phyloP scores from a whole-genome alignment of 2,797 vertebrate species.

The Propithecus perrieri region DNA sequence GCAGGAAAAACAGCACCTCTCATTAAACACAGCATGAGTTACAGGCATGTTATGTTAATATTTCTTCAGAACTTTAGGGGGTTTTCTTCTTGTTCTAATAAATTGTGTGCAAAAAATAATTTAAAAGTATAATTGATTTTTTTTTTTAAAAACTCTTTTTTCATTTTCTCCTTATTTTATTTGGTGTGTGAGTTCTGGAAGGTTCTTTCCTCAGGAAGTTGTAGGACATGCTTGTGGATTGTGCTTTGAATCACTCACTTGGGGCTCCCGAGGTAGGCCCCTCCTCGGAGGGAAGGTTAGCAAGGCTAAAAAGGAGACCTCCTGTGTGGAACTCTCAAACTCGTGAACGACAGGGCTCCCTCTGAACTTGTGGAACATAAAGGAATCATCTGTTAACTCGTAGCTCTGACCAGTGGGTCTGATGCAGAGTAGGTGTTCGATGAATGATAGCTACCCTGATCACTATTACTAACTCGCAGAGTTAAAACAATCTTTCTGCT shows the following conservation, averaged over 20 bases:
- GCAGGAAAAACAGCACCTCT: constrained; percentile 93
- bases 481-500: background rate
- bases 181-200: constrained; percentile 55
- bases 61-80: constrained; percentile 90
- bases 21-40: constrained; percentile 95
- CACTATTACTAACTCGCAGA: background rate
- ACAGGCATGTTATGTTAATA: constrained; percentile 92
- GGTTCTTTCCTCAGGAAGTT: constrained; percentile 72
- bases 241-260: constrained; percentile 53
- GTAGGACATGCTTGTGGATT: constrained; percentile 71
- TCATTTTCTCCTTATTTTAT: constrained; percentile 68
- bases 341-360: background rate
- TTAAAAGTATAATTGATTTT: constrained; percentile 87
- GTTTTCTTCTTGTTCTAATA: constrained; percentile 88
- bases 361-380: constrained; percentile 17
- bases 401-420: background rate
- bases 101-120: constrained; percentile 87
- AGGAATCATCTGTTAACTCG: constrained; percentile 30
- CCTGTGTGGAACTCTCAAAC: background rate
- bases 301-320: constrained; percentile 45
- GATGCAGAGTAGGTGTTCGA: background rate
- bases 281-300: constrained; percentile 27
- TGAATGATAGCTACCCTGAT: background rate
- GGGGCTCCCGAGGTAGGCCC: constrained; percentile 10
- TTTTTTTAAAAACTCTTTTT: background rate